Evolutionary conservation across 2,888 invertebrate species (phyloP), one percentile per base, ranked within the genome.

Genomic region (Lasioglossum morio): DNA sequence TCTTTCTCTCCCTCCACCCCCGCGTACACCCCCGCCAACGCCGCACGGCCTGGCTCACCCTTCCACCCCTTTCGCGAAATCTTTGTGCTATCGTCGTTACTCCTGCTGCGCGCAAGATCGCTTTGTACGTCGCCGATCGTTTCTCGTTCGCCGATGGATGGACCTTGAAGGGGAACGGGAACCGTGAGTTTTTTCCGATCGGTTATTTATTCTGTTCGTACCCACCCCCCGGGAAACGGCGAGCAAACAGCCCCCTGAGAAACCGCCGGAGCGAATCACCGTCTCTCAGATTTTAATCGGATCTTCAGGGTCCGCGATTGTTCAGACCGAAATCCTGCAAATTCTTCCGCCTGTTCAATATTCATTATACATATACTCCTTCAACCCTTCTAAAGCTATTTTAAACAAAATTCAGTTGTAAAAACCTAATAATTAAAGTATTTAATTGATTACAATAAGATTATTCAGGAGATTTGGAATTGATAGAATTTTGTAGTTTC

Each of bases 1-100:
- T 92, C 86, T 88, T 81, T 88, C 85, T 86, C 87, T 86, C 87
- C 86, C 82, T 84, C 79, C 66, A 84, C 82, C 63, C 74, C 37
- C 37, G 87, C 87, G 82, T 84, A 78, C 60, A 83, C 83, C 69
- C 72, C 66, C 69, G 37, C 37, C 69, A 53, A 66, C 60, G 27
- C 66, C 66, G 66, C 34, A n/a, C 53, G 23, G 27, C 40, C 77
- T 69, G 53, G 63, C 40, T 76, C 80, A 37, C 48, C 63, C 60
- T 48, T 74, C 84, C 60, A 72, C 85, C 84, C 85, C 82, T 87
- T 82, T 90, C 86, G 88, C 86, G 87, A 91, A 87, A 90, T 89
- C 88, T 89, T 90, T 91, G 88, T 88, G 81, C 85, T 81, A 79
- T 85, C 90, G 84, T 81, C 82, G 81, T 86, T 84, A 79, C 77